Base-by-base conservation (phyloP, 2,113 vertebrate species). In the Cervus canadensis region DNA sequence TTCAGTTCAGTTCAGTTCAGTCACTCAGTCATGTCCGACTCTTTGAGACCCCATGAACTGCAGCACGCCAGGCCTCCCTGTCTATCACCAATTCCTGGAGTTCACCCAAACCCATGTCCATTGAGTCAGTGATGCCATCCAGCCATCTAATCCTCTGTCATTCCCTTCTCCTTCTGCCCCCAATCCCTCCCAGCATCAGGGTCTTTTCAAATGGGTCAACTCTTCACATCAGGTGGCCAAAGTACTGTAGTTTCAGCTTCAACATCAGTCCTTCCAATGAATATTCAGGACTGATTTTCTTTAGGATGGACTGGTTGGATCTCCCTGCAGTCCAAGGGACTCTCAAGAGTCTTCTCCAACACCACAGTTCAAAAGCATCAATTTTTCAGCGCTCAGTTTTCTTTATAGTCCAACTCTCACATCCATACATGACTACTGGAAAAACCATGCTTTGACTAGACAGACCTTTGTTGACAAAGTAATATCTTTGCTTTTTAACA, bases 21-120 rank as follows among this genome's bases (percentile, higher is more conserved):
- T n/a, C 8, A 3, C 33, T 64, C 30, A n/a, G 62, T n/a, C 7
- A 0, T n/a, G 33, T 64, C 62, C 0, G 0, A 64, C 30, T 67
- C 33, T 67, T 67, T 67, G 62, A 17, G 33, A n/a, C 3, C 16
- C 8, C 3, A 1, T 67, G 62, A n/a, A n/a, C 62, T 1, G 0
- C 33, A n/a, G 7, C 8, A 67, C 8, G 4, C 33, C 16, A 67
- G 16, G 16, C 62, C 7, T 67, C 33, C 16, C 33, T n/a, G 33
- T 67, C 62, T 33, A n/a, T n/a, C 33, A 67, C 7, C 4, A 67
- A 5, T 16, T 67, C 62, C 33, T 4, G 3, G 33, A n/a, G 33
- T n/a, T 67, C 8, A 67, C 33, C 3, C 62, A 67, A 67, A 67
- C 16, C 16, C 33, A 67, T 67, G 33, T 67, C 62, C 16, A 67